Percentiles rank a stretch among this genome's conserved stretches.
phyloP scores from a whole-genome alignment of 1,140 invertebrate species.

The Holotrichia oblita region DNA sequence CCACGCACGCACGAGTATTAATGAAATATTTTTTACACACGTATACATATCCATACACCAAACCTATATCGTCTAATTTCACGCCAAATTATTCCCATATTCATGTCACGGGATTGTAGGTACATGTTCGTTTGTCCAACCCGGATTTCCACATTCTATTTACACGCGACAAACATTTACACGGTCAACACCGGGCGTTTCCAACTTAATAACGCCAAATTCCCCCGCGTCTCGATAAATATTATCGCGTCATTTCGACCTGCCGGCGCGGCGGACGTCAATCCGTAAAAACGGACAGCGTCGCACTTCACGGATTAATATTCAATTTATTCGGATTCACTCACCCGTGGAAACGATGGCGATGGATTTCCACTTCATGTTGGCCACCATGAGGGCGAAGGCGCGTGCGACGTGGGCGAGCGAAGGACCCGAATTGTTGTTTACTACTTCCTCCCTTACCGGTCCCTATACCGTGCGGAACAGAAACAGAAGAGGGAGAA shows the following conservation, averaged over 20 bases:
- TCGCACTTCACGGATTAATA: neutral
- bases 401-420: slow-evolving; percentile 52
- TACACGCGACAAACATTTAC: neutral
- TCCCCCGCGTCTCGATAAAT: neutral
- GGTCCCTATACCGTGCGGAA: neutral
- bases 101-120: no score
- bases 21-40: no score
- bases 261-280: neutral
- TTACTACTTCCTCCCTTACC: neutral
- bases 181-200: neutral
- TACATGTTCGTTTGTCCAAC: neutral
- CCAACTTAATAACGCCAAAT: neutral
- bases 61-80: no score
- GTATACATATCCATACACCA: no score
- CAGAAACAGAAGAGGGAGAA: neutral
- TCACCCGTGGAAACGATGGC: slow-evolving; percentile 58
- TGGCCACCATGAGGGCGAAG: slow-evolving; percentile 52
- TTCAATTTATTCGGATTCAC: slow-evolving; percentile 45
- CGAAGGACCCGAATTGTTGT: slow-evolving; percentile 47
- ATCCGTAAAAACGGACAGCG: neutral
- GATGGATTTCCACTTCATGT: slow-evolving; percentile 60
- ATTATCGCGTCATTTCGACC: neutral
- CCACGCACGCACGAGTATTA: no score
- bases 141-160: neutral
- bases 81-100: no score